Evolutionary conservation across 2,113 vertebrate genomes (phyloP), one percentile per base, ranked within the genome.

Genomic region (Ariopsis seemanni): DNA sequence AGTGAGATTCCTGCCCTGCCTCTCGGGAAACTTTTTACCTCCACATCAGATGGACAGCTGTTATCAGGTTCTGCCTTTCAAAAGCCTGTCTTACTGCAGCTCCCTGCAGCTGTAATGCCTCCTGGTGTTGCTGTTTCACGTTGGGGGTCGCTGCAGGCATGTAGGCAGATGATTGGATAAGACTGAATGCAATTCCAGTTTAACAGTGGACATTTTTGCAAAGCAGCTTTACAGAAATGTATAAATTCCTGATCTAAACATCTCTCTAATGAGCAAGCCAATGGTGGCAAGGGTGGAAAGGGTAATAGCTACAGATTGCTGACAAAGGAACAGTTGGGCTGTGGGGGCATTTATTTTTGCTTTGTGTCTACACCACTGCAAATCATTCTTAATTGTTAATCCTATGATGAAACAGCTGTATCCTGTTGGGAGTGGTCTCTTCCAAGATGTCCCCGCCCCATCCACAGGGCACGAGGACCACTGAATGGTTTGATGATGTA

Each of bases 31-130:
- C 34, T 9, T 60, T 52, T 74, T 50, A 82, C 10, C 65, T 42
- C 30, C 22, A 58, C 14, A 34, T 72, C 65, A 87, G 74, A 62
- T 42, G 50, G 55, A 62, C 86, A 62, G 65, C 42, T 85, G 84
- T 75, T 74, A 87, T 87, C 86, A 74, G 55, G n/a, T 50, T 60
- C 79, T 82, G 79, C 30, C 34, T 86, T 60, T 75, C 52, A 71
- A 27, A 55, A 17, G 52, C 12, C 63, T 71, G 30, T 82, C 60
- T 42, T 81, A 48, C 57, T 22, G n/a, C 34, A 42, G 34, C n/a
- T 82, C n/a, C 85, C 34, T 60, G 67, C 79, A 82, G 86, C 65
- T 82, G 86, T 52, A 50, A 74, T 57, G 62, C n/a, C 50, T 12
- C 42, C 48, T 57, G 62, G 34, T 63, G 84, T 5, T 85, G 74